These are phyloP conservation scores for Enteromius argenteus DNA, from an alignment of 2,797 vertebrate species.

Conservation along the genomic window DNA sequence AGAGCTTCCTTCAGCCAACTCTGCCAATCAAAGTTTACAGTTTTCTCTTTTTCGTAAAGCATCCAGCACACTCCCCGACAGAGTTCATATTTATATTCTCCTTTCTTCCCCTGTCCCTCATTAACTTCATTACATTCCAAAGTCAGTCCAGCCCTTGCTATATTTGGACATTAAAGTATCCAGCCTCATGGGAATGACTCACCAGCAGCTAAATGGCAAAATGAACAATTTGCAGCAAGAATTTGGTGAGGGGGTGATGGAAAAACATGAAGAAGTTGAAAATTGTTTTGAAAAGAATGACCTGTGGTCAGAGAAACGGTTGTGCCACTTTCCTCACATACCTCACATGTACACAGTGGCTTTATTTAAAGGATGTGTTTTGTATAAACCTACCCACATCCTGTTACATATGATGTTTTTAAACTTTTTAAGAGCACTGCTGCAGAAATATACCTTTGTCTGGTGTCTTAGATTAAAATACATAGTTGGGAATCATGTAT, in stretches of 20 bases:
- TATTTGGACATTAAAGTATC: constrained; percentile 71
- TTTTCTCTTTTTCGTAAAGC: neutral
- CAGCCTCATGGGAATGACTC: constrained; percentile 56
- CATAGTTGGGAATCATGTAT: neutral
- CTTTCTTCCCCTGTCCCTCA: constrained; percentile 6
- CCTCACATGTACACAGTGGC: neutral
- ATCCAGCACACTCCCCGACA: constrained; percentile 4
- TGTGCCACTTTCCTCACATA: neutral
- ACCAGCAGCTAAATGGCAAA: constrained; percentile 47
- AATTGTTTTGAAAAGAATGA: constrained; percentile 4
- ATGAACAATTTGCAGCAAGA: constrained; percentile 21
- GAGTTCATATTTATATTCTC: constrained; percentile 25
- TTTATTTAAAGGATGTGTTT: constrained; percentile 5
- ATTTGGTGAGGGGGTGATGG: constrained; percentile 49
- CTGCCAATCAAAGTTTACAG: neutral
- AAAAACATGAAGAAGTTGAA: constrained; percentile 3
- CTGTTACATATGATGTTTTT: constrained; percentile 35
- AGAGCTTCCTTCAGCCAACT: neutral
- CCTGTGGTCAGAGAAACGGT: neutral
- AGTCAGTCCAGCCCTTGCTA: constrained; percentile 56
- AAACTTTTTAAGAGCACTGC: neutral
- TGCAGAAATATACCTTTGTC: neutral
- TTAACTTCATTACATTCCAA: constrained; percentile 58
- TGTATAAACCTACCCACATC: constrained; percentile 48
- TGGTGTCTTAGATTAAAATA: neutral